Percentiles rank a stretch among this genome's conserved stretches.
These are phyloP conservation scores for Halisarca cf. caerulea DNA, from an alignment of 37 sponge, comb jelly and placozoan species.

Conservation along the genomic window DNA sequence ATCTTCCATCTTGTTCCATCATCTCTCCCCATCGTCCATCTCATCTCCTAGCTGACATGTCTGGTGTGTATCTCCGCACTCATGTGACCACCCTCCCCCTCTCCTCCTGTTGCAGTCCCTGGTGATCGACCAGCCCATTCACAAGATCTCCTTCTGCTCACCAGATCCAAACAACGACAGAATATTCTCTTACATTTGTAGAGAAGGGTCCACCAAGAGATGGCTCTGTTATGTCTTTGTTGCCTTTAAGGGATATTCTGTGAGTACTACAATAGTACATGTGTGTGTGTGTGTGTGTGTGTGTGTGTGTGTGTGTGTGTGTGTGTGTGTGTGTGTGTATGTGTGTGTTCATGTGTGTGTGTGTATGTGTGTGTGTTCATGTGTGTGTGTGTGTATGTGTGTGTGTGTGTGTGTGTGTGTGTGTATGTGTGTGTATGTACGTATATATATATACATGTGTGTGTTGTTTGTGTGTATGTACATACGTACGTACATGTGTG, in stretches of 20 bases:
- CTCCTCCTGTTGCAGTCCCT: constrained; percentile 16
- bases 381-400: too few species aligned
- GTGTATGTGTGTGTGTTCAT: neutral
- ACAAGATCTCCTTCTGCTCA: constrained; percentile 70
- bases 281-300: neutral
- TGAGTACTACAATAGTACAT: neutral
- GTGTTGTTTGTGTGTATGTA: too few species aligned
- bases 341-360: neutral
- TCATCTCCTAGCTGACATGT: too few species aligned
- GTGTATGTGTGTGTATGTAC: too few species aligned
- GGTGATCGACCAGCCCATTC: constrained; percentile 55
- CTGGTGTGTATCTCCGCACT: neutral
- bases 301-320: neutral
- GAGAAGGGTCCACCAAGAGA: constrained; percentile 50
- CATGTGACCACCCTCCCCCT: neutral
- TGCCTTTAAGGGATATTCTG: constrained; percentile 34
- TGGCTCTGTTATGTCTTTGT: constrained; percentile 63
- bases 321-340: constrained; percentile 6
- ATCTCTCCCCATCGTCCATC: too few species aligned
- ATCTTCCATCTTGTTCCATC: too few species aligned
- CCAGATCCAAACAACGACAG: constrained; percentile 46
- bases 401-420: too few species aligned
- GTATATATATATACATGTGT: too few species aligned
- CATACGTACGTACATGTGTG: too few species aligned
- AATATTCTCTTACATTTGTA: constrained; percentile 64